Conservation (phyloP, 2,113 vertebrate genomes). For the Tinamus guttatus region DNA sequence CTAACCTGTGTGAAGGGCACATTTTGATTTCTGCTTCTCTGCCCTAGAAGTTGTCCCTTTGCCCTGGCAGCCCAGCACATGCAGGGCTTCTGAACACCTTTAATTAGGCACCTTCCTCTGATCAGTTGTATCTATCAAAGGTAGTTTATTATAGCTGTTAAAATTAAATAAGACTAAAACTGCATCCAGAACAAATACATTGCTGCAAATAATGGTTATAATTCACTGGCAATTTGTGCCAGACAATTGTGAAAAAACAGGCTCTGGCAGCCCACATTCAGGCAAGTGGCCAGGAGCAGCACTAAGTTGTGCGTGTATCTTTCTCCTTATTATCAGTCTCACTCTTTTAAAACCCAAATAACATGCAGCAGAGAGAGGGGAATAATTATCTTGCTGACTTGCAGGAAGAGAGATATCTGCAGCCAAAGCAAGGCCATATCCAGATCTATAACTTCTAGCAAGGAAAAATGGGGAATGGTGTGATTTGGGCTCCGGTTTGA, state of each 20-base stretch:
- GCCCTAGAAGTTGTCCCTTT: background rate
- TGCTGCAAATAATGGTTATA: constrained; percentile 33
- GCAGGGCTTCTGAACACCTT: background rate
- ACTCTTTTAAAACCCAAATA: background rate
- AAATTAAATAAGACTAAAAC: constrained; percentile 62
- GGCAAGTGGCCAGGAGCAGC: constrained; percentile 21
- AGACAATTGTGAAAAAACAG: constrained; percentile 47
- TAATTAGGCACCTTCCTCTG: constrained; percentile 25
- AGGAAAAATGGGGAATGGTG: background rate
- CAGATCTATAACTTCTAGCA: background rate
- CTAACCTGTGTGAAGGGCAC: background rate
- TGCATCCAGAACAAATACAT: constrained; percentile 43
- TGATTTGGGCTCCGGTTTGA: fast-evolving
- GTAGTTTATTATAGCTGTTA: constrained; percentile 43
- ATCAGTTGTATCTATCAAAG: constrained; percentile 27
- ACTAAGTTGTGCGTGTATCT: constrained; percentile 7
- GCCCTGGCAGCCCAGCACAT: background rate
- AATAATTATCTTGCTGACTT: background rate
- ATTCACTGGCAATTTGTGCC: constrained; percentile 39
- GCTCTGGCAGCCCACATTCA: constrained; percentile 1
- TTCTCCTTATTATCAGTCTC: background rate
- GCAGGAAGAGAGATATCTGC: background rate
- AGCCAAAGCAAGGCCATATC: background rate
- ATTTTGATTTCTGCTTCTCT: background rate
- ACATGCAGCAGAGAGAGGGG: background rate